Conservation (phyloP, 2,113 vertebrate species). For the Colinus virginianus region DNA sequence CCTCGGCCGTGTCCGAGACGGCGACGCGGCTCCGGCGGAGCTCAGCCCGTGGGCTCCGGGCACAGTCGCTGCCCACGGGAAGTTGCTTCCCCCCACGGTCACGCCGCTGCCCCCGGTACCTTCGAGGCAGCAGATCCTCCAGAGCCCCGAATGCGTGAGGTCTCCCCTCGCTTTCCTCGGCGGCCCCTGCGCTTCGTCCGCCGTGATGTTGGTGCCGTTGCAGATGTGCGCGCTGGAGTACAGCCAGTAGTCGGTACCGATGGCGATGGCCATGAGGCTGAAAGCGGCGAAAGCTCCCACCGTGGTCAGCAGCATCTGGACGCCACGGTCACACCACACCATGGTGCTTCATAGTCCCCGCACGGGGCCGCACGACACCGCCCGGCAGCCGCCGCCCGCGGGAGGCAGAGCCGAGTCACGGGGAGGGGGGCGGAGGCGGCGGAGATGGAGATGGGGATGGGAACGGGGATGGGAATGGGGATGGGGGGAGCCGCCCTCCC, state of each 20-base stretch:
- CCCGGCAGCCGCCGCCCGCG: conserved; percentile 36
- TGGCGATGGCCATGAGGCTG: conserved; percentile 96
- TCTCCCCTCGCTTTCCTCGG: conserved; percentile 83
- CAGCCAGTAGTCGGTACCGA: conserved; percentile 96
- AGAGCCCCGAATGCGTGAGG: conserved; percentile 93
- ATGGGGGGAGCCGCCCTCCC: too few relatives aligned
- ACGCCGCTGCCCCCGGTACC: conserved; percentile 77
- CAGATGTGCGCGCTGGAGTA: conserved; percentile 94
- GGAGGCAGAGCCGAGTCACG: conserved; percentile 34
- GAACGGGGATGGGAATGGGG: too few relatives aligned
- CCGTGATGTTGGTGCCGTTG: conserved; percentile 89
- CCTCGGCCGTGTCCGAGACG: conserved; percentile 64
- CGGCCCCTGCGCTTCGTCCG: conserved; percentile 83
- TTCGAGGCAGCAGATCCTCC: conserved; percentile 96
- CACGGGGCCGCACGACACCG: conserved; percentile 56
- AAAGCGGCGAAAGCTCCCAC: conserved; percentile 93
- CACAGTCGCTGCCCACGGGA: neutral
- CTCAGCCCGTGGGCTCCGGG: neutral
- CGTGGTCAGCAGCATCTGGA: conserved; percentile 91
- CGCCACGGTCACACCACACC: conserved; percentile 94
- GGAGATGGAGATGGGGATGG: too few relatives aligned
- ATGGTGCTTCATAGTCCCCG: conserved; percentile 92
- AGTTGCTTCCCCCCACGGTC: conserved; percentile 10
- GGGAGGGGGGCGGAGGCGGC: neutral
- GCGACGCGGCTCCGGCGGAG: neutral